Conservation (phyloP, 2,113 vertebrate species). For the Lophotis ruficrista region DNA sequence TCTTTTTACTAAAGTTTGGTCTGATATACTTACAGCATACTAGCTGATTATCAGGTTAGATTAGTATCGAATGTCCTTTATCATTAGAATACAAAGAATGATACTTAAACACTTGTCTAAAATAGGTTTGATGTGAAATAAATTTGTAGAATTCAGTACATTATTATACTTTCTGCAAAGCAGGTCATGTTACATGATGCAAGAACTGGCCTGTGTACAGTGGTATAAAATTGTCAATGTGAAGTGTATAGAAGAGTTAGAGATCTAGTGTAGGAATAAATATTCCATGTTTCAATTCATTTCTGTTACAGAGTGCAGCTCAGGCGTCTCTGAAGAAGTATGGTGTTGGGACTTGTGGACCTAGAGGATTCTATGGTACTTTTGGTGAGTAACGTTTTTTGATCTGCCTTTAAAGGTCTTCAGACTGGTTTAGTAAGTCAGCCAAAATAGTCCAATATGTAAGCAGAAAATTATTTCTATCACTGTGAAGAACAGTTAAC, state of each 20-base stretch:
- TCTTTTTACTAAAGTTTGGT: background rate
- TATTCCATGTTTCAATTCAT: background rate
- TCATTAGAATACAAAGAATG: background rate
- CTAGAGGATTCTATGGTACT: conserved; percentile 96
- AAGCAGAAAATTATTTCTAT: background rate
- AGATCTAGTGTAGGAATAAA: background rate
- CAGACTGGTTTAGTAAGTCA: background rate
- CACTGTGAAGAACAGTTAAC: background rate
- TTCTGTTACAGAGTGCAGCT: conserved; percentile 82
- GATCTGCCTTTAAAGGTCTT: background rate
- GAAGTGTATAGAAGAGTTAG: background rate
- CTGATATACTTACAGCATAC: background rate
- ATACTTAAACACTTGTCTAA: background rate
- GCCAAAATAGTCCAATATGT: background rate
- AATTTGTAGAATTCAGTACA: background rate
- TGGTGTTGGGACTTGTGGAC: conserved; percentile 94
- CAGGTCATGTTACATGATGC: background rate
- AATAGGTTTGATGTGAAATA: background rate
- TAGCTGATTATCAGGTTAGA: background rate
- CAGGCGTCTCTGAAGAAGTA: conserved; percentile 92
- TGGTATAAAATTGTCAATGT: background rate
- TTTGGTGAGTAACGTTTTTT: conserved; percentile 83
- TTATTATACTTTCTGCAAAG: background rate
- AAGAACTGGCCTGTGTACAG: background rate
- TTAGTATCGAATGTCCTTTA: background rate